Evolutionary conservation across 2,797 vertebrate genomes (phyloP), one percentile per base, ranked within the genome.

Genomic region (Tragopan temminckii): DNA sequence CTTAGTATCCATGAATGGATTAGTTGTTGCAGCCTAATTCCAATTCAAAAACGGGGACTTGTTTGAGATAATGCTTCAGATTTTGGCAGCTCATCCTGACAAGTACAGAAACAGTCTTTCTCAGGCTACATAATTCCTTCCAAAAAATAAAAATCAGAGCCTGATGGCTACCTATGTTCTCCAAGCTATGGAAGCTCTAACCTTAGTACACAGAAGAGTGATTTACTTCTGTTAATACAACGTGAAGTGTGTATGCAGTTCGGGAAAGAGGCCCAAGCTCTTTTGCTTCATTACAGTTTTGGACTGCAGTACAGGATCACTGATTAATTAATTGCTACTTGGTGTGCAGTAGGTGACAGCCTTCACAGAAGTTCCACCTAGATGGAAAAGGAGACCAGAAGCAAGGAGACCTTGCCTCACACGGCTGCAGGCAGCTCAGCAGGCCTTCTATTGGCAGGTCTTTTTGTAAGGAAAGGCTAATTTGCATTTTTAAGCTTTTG

Each of bases 11-110:
- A 23, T 35, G 38, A 40, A 48, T 76, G 48, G 27, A 58, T 75
- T 80, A 58, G 8, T 31, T 93, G 38, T 55, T 87, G 52, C 25
- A 86, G 33, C 17, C 24, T 45, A 64, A 43, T 80, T 95, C 74
- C 90, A 35, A 77, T 57, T 92, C 50, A 50, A 77, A 42, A 82
- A 64, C 29, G 77, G 79, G 64, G 89, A n/a, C 8, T 52, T 5
- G 7, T 92, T 96, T 93, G 87, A 68, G 82, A 75, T 63, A 66
- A 45, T 2, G 11, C 38, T 89, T 94, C 64, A 89, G 92, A 90
- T 57, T 96, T 96, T 82, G 89, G 55, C 46, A 93, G 13, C 7
- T 0, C 89, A 88, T 96, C 74, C 93, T 95, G 90, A 88, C n/a
- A 93, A 94, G 77, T 76, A 35, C 17, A 19, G 68, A 94, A 48